Evolutionary conservation across 2,888 invertebrate genomes (phyloP).

Genomic region (Ligdia adustata): DNA sequence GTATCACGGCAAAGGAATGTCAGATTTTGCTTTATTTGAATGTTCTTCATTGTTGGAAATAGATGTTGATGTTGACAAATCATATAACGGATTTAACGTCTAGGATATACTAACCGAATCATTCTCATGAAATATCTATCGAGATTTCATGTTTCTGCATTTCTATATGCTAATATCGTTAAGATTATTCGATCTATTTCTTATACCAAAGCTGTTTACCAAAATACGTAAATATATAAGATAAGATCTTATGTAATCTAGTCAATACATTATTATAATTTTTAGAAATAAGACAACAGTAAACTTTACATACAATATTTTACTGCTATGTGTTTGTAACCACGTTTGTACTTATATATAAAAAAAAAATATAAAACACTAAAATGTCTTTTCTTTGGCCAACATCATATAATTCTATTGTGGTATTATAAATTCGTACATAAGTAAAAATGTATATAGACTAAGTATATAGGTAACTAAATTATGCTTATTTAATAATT

Average conservation of each 20-base stretch:
- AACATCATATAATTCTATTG: neutral
- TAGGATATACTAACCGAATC: too few relatives aligned
- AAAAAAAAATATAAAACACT: constrained; percentile 19
- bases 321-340: constrained; percentile 24
- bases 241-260: constrained; percentile 35
- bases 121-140: too few relatives aligned
- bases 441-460: constrained; percentile 4
- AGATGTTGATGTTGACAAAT: too few relatives aligned
- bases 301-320: too few relatives aligned
- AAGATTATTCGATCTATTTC: neutral
- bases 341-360: constrained; percentile 9
- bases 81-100: too few relatives aligned
- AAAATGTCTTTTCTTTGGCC: constrained; percentile 28
- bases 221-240: too few relatives aligned
- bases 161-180: too few relatives aligned
- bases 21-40: too few relatives aligned
- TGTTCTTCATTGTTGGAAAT: too few relatives aligned
- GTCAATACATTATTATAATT: constrained; percentile 38
- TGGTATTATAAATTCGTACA: constrained; percentile 2
- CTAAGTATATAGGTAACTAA: neutral
- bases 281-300: constrained; percentile 22
- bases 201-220: neutral
- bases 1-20: too few relatives aligned
- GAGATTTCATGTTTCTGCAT: too few relatives aligned
- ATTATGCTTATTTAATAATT: constrained; percentile 1